These are phyloP conservation scores for Drosophila pachea DNA, from an alignment of 1,140 invertebrate species.

Conservation along the genomic window DNA sequence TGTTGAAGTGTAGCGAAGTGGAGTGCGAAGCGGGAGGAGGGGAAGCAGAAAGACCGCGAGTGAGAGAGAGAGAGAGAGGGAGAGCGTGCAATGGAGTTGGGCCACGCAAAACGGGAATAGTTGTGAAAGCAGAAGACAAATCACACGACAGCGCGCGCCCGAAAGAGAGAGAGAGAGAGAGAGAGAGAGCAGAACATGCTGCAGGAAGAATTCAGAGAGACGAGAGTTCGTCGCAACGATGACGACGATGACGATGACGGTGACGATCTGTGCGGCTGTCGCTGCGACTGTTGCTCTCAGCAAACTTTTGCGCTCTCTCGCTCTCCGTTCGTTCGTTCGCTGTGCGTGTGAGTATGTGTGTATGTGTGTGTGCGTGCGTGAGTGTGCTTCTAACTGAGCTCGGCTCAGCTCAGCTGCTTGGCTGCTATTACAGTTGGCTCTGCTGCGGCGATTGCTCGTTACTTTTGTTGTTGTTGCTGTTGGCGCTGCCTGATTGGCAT, in stretches of 20 bases:
- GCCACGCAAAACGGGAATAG: conserved; percentile 61
- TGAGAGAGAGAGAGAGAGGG: background rate
- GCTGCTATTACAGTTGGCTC: conserved; percentile 37
- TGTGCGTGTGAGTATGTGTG: conserved; percentile 4
- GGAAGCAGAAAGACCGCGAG: background rate
- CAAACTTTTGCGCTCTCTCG: conserved; percentile 26
- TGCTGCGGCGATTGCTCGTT: too few relatives aligned
- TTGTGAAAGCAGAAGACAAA: conserved; percentile 59
- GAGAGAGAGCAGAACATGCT: conserved; percentile 37
- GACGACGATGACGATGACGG: conserved; percentile 15
- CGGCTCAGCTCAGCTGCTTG: too few relatives aligned
- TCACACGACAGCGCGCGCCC: background rate
- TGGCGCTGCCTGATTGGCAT: conserved; percentile 13
- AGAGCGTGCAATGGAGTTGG: conserved; percentile 24
- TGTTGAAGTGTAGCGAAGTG: conserved; percentile 29
- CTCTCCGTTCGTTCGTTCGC: conserved; percentile 10
- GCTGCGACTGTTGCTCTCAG: conserved; percentile 7
- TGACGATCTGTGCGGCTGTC: background rate
- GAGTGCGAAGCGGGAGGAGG: background rate
- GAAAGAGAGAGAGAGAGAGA: background rate
- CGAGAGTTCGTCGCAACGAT: conserved; percentile 51
- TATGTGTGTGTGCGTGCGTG: too few relatives aligned
- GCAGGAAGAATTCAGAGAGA: conserved; percentile 38
- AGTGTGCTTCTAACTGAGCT: conserved; percentile 32
- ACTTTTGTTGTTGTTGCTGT: conserved; percentile 9